A percentile compares a stretch with the other conserved stretches of the same genome.
phyloP scores from a whole-genome alignment of 2,888 invertebrate species.

The Drosophila robusta region DNA sequence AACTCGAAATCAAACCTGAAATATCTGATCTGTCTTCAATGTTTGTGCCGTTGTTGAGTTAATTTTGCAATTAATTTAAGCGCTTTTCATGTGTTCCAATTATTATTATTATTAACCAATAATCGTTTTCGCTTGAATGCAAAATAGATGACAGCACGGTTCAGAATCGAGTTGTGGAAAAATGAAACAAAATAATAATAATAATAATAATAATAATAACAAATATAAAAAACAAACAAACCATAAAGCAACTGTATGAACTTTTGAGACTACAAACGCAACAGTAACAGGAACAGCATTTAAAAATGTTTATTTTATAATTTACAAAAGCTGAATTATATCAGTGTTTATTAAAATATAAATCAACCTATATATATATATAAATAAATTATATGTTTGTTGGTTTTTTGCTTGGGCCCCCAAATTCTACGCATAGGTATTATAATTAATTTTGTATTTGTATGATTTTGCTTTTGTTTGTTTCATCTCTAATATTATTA shows the following conservation, averaged over 20 bases:
- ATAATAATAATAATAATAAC: no score
- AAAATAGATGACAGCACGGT: constrained; percentile 17
- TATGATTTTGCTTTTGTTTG: constrained; percentile 36
- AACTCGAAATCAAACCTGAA: constrained; percentile 9
- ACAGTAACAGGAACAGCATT: constrained; percentile 80
- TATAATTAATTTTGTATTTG: constrained; percentile 35
- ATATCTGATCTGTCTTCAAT: neutral
- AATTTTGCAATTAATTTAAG: constrained; percentile 27
- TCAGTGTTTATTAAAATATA: constrained; percentile 9
- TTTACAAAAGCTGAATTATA: constrained; percentile 31
- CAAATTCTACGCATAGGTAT: constrained; percentile 46
- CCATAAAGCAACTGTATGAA: constrained; percentile 55
- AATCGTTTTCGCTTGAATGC: constrained; percentile 5
- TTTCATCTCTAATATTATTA: constrained; percentile 29
- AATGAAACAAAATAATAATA: constrained; percentile 18
- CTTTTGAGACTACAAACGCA: constrained; percentile 80
- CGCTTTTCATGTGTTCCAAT: constrained; percentile 41
- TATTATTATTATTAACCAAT: neutral
- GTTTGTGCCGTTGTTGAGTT: constrained; percentile 21
- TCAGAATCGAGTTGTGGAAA: constrained; percentile 26
- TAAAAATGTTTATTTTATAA: constrained; percentile 76
- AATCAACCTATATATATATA: constrained; percentile 1
- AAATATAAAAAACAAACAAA: constrained; percentile 17
- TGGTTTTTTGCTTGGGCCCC: constrained; percentile 30
- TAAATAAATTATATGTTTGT: constrained; percentile 21